Evolutionary conservation across 2,113 vertebrate species (phyloP).

Genomic region (zebrafish (Danio rerio)): GRCz12tu NC_133180.1:38407001-38407500

Average conservation of each 20-base stretch:
- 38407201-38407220: conserved; percentile 74
- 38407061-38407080: conserved; percentile 50
- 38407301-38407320: conserved; percentile 75
- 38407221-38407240: conserved; percentile 78
- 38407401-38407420: conserved; percentile 80
- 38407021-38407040: conserved; percentile 51
- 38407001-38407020: conserved; percentile 40
- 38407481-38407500: conserved; percentile 67
- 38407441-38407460: conserved; percentile 56
- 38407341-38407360: conserved; percentile 77
- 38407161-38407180: conserved; percentile 50
- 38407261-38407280: conserved; percentile 77
- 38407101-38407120: conserved; percentile 63
- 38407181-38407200: conserved; percentile 68
- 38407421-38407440: conserved; percentile 80
- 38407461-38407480: conserved; percentile 70
- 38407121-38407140: conserved; percentile 71
- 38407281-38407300: conserved; percentile 77
- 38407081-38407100: conserved; percentile 53
- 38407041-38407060: conserved; percentile 35
- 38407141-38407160: conserved; percentile 66
- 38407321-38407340: conserved; percentile 79
- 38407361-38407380: conserved; percentile 79
- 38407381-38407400: conserved; percentile 78
- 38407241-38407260: conserved; percentile 78